These are phyloP conservation scores for Argopecten irradians DNA, from an alignment of 1,140 invertebrate genomes.

Conservation along the genomic window DNA sequence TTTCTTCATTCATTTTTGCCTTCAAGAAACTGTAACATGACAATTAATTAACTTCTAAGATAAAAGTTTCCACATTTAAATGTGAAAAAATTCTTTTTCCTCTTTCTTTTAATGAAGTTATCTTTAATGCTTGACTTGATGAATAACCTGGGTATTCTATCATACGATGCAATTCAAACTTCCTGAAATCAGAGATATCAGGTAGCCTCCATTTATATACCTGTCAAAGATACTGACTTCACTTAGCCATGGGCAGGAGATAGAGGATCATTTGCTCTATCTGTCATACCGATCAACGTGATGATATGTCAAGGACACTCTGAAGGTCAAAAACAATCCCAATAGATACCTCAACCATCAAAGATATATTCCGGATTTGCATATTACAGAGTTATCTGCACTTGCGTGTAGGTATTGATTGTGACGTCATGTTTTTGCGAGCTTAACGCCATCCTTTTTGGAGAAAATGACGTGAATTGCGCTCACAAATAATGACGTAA, in stretches of 20 bases:
- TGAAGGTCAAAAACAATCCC: background rate
- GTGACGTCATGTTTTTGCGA: too few relatives aligned
- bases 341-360: too few relatives aligned
- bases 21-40: background rate
- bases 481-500: too few relatives aligned
- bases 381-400: too few relatives aligned
- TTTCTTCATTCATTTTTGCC: background rate
- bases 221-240: background rate
- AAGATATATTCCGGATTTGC: too few relatives aligned
- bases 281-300: background rate
- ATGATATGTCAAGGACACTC: background rate
- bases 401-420: too few relatives aligned
- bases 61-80: background rate
- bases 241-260: background rate
- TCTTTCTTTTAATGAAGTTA: constrained; percentile 8
- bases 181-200: background rate
- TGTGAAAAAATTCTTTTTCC: background rate
- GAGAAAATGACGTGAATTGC: too few relatives aligned
- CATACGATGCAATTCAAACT: background rate
- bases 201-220: background rate
- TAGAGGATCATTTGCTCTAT: background rate
- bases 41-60: background rate
- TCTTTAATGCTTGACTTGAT: background rate
- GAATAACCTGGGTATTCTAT: background rate
- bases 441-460: too few relatives aligned